Conservation (phyloP, 2,888 invertebrate species). For the Dryadula phaetusa region DNA sequence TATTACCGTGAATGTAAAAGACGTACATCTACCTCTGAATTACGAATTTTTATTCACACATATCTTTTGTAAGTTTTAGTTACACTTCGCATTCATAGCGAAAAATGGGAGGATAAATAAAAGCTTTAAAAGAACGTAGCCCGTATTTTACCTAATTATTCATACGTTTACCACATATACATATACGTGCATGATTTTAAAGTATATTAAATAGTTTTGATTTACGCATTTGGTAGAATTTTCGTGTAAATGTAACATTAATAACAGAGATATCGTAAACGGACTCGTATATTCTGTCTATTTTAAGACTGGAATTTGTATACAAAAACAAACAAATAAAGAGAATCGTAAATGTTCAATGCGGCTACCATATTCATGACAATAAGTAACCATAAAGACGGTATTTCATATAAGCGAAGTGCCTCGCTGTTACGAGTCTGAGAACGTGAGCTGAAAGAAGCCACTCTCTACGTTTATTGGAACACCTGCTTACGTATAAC, state of each 20-base stretch:
- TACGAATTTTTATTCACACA: slow-evolving; percentile 45
- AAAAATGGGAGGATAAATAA: slow-evolving; percentile 20
- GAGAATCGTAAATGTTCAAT: slow-evolving; percentile 61
- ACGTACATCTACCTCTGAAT: slow-evolving; percentile 45
- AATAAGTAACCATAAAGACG: slow-evolving; percentile 76
- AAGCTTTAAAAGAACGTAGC: slow-evolving; percentile 7
- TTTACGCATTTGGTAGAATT: not conserved
- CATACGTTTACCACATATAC: not conserved
- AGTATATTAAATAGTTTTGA: not conserved
- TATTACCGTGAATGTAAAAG: slow-evolving; percentile 47
- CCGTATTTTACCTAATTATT: slow-evolving; percentile 14
- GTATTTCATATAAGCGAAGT: slow-evolving; percentile 74
- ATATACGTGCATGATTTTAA: not conserved
- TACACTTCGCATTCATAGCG: slow-evolving; percentile 32
- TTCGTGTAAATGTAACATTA: not conserved
- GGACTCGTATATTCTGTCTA: not conserved
- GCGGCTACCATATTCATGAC: slow-evolving; percentile 62
- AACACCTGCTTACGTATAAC: slow-evolving; percentile 67
- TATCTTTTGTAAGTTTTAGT: slow-evolving; percentile 40
- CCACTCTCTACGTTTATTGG: slow-evolving; percentile 65
- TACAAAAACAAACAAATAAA: slow-evolving; percentile 42
- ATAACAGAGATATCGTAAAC: not conserved
- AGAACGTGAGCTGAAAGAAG: slow-evolving; percentile 73
- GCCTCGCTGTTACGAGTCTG: slow-evolving; percentile 68
- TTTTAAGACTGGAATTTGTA: not conserved